These are phyloP conservation scores for rabbit (Oryctolagus cuniculus) DNA, from an alignment of 2,113 vertebrate genomes.

Conservation along the genomic window DNA sequence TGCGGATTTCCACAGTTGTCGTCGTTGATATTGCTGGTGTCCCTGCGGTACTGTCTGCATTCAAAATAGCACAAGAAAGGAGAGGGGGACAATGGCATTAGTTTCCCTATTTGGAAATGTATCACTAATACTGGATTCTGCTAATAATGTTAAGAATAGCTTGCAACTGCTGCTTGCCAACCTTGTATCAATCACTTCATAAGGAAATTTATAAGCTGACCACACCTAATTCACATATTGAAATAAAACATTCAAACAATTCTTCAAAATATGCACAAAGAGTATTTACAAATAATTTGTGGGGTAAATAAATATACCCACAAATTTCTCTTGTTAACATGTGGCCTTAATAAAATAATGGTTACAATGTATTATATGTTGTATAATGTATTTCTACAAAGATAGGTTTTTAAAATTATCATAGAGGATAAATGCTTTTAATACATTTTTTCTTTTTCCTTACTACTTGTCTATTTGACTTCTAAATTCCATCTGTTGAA, in stretches of 20 bases:
- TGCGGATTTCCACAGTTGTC: constrained; percentile 84
- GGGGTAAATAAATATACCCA: neutral
- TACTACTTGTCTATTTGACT: neutral
- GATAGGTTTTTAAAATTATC: neutral
- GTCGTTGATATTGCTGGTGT: constrained; percentile 87
- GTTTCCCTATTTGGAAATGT: constrained; percentile 19
- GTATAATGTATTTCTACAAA: neutral
- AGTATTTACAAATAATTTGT: neutral
- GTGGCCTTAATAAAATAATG: neutral
- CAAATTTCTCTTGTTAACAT: neutral
- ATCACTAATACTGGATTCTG: neutral
- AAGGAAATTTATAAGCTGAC: neutral
- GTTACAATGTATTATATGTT: neutral
- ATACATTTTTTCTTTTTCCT: neutral
- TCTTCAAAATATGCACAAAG: neutral
- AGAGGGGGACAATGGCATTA: neutral
- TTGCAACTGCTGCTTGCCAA: too few species aligned
- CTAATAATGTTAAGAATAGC: neutral
- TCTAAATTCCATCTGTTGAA: neutral
- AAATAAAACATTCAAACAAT: neutral
- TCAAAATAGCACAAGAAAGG: constrained; percentile 45
- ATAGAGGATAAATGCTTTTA: neutral
- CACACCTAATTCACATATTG: neutral
- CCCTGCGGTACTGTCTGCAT: constrained; percentile 87
- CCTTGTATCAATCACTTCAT: neutral